Percentiles rank a stretch among this genome's conserved stretches.
Conservation (phyloP, 2,888 invertebrate species). For the Lithosia quadra region DNA sequence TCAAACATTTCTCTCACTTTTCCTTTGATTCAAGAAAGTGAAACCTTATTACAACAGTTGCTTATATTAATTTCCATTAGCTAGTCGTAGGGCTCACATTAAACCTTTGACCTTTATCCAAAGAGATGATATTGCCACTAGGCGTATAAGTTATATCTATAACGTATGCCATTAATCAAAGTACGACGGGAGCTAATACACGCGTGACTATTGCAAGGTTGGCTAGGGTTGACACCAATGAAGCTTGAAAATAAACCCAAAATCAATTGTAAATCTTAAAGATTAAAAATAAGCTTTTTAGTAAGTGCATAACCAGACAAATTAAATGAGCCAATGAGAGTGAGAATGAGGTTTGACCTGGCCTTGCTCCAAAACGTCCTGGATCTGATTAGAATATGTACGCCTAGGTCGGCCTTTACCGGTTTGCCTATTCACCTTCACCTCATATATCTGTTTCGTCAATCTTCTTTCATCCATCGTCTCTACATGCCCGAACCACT, state of each 20-base stretch:
- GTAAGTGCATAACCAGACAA: no score
- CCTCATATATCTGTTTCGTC: no score
- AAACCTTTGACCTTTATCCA: slow-evolving; percentile 33
- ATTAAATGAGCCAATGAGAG: no score
- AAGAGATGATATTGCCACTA: slow-evolving; percentile 29
- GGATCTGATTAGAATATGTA: no score
- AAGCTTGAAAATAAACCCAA: neutral
- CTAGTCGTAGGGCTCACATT: slow-evolving; percentile 20
- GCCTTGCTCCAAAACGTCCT: no score
- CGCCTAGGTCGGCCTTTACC: no score
- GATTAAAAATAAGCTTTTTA: no score
- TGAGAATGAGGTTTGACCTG: no score
- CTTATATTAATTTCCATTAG: slow-evolving; percentile 40
- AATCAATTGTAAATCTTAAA: no score
- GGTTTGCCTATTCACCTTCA: no score
- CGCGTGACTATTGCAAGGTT: slow-evolving; percentile 21
- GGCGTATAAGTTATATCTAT: slow-evolving; percentile 32
- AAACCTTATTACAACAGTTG: slow-evolving; percentile 17
- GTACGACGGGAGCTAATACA: slow-evolving; percentile 35
- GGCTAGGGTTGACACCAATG: slow-evolving; percentile 33
- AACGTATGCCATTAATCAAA: slow-evolving; percentile 44
- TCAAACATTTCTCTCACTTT: slow-evolving; percentile 18
- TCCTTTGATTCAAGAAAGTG: slow-evolving; percentile 30
- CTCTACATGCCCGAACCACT: no score
- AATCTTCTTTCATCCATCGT: no score